Conservation (phyloP, 1,140 invertebrate species). For the Leptinotarsa undecemlineata region DNA sequence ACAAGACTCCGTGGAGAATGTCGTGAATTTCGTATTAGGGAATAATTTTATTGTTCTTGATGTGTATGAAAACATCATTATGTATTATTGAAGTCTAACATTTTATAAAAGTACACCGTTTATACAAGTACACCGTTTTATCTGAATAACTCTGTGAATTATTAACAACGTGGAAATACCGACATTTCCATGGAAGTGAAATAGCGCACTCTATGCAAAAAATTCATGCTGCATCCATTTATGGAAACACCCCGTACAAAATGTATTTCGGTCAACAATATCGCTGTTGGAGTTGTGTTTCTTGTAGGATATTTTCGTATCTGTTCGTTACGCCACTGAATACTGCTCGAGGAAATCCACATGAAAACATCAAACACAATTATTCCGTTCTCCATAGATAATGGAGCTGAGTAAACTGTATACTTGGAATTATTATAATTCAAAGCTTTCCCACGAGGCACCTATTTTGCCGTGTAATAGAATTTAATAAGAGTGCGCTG, state of each 20-base stretch:
- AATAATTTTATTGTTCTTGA: too few species aligned
- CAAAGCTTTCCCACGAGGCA: slow-evolving; percentile 4
- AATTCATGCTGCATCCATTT: too few species aligned
- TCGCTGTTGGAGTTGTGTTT: neutral
- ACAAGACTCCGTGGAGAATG: too few species aligned
- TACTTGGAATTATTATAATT: neutral
- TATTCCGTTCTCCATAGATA: neutral
- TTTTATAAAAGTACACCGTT: too few species aligned
- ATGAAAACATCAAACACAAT: neutral
- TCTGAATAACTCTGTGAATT: too few species aligned
- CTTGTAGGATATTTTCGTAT: neutral
- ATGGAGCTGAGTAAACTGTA: slow-evolving; percentile 2
- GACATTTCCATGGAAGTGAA: too few species aligned
- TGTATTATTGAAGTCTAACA: too few species aligned
- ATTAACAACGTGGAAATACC: too few species aligned
- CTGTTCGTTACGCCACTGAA: neutral
- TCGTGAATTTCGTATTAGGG: too few species aligned
- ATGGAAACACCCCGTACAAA: neutral
- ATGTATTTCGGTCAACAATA: neutral
- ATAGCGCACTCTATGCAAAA: too few species aligned
- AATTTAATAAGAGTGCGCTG: neutral
- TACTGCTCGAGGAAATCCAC: neutral
- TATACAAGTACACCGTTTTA: too few species aligned
- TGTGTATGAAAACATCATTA: too few species aligned
- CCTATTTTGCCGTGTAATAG: slow-evolving; percentile 3